These are phyloP conservation scores for Bradypodion pumilum DNA, from an alignment of 2,797 vertebrate species.

Conservation along the genomic window DNA sequence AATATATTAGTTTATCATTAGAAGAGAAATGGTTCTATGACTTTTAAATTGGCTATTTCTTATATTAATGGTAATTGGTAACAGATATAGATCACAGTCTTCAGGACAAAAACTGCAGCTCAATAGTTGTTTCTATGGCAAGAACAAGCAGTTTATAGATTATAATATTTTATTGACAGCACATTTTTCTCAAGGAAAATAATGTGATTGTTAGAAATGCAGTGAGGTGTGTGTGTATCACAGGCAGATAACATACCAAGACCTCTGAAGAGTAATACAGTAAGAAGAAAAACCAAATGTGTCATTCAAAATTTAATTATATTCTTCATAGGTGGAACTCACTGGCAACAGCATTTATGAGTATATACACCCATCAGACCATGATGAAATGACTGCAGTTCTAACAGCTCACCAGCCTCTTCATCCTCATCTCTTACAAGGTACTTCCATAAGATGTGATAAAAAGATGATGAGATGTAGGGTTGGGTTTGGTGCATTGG, in stretches of 20 bases:
- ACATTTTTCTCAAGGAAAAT: background rate
- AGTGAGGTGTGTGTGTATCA: background rate
- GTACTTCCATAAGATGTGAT: conserved; percentile 67
- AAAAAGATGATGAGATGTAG: background rate
- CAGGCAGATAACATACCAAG: background rate
- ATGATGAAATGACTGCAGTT: conserved; percentile 94
- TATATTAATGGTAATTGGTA: background rate
- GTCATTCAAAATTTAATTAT: conserved; percentile 16
- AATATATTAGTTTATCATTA: background rate
- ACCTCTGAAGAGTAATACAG: background rate
- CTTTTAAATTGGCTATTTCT: background rate
- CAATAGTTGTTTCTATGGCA: background rate
- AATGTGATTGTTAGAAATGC: background rate
- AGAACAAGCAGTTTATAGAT: background rate
- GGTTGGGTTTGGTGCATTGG: background rate
- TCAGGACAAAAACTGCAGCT: background rate
- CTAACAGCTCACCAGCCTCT: conserved; percentile 86
- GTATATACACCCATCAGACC: conserved; percentile 95
- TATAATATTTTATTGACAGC: background rate
- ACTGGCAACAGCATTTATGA: conserved; percentile 97
- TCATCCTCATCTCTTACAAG: conserved; percentile 86
- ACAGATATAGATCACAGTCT: background rate
- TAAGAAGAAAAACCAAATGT: background rate
- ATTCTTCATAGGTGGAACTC: conserved; percentile 86
- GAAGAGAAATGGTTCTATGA: background rate